These are phyloP conservation scores for Cotesia vestalis DNA, from an alignment of 1,140 invertebrate species.

Conservation along the genomic window DNA sequence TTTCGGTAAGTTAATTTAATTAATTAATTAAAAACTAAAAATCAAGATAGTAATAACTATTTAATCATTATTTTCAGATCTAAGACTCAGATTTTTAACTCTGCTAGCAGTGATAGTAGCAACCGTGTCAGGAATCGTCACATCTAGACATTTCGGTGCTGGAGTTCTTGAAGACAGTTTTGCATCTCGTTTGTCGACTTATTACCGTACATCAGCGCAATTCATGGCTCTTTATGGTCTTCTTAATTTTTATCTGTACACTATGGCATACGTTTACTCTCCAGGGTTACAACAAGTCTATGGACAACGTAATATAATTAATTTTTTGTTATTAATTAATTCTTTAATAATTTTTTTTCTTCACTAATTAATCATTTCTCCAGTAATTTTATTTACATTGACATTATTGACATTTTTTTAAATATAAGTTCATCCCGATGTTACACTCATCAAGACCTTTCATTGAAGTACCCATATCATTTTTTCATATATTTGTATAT, in stretches of 20 bases:
- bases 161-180: slow-evolving; percentile 93
- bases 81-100: slow-evolving; percentile 90
- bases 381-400: background rate
- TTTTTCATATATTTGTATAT: no score
- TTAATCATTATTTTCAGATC: slow-evolving; percentile 70
- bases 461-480: no score
- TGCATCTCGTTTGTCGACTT: slow-evolving; percentile 84
- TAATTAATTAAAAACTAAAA: slow-evolving; percentile 8
- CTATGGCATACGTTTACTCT: slow-evolving; percentile 94
- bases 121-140: slow-evolving; percentile 80
- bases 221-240: slow-evolving; percentile 97
- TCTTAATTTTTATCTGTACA: slow-evolving; percentile 93
- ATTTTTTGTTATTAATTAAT: background rate
- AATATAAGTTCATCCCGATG: no score
- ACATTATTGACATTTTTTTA: no score
- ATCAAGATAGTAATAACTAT: slow-evolving; percentile 3
- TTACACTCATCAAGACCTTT: no score
- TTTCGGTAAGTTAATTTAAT: slow-evolving; percentile 77
- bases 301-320: slow-evolving; percentile 70
- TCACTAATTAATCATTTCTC: background rate
- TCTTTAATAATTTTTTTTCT: background rate
- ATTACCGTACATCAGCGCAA: slow-evolving; percentile 89
- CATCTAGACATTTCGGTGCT: slow-evolving; percentile 84
- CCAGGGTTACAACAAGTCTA: slow-evolving; percentile 82
- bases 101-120: slow-evolving; percentile 85